Conservation (phyloP, 2,113 vertebrate species). For the Hepsetus odoe region DNA sequence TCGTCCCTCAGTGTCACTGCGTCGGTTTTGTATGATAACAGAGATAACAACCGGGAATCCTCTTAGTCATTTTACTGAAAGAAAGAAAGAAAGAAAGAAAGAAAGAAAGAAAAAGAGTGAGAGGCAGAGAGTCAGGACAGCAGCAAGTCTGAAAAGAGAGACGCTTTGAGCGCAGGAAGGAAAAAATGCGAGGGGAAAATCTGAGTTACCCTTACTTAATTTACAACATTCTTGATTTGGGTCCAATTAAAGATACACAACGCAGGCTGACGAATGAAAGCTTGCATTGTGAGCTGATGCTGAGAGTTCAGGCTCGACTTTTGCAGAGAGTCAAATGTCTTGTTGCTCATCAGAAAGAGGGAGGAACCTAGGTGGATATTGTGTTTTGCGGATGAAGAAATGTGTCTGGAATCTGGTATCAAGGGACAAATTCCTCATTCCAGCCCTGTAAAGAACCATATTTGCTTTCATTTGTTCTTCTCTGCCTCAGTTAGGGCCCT, state of each 20-base stretch:
- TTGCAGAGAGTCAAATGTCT: constrained; percentile 39
- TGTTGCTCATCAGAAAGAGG: constrained; percentile 36
- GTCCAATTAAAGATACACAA: constrained; percentile 51
- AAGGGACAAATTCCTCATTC: constrained; percentile 28
- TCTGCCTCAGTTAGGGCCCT: constrained; percentile 6
- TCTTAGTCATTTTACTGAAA: constrained; percentile 15
- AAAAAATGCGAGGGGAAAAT: constrained; percentile 41
- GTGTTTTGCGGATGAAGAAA: constrained; percentile 51
- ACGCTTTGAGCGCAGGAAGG: constrained; percentile 48
- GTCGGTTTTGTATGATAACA: constrained; percentile 8
- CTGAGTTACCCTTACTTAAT: constrained; percentile 45
- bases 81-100: constrained; percentile 53
- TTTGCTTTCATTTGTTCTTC: constrained; percentile 4
- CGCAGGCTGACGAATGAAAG: constrained; percentile 42
- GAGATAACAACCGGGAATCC: constrained; percentile 29
- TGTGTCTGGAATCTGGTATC: constrained; percentile 53
- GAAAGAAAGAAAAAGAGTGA: constrained; percentile 43
- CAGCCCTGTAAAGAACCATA: constrained; percentile 22
- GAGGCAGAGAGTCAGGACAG: constrained; percentile 49
- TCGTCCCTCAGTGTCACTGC: not conserved
- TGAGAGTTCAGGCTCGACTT: constrained; percentile 33
- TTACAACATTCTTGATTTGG: constrained; percentile 55
- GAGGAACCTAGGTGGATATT: constrained; percentile 39
- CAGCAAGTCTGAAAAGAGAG: constrained; percentile 54
- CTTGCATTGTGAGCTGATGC: constrained; percentile 40